phyloP scores from a whole-genome alignment of 2,113 vertebrate species.

The Urocitellus parryii region DNA sequence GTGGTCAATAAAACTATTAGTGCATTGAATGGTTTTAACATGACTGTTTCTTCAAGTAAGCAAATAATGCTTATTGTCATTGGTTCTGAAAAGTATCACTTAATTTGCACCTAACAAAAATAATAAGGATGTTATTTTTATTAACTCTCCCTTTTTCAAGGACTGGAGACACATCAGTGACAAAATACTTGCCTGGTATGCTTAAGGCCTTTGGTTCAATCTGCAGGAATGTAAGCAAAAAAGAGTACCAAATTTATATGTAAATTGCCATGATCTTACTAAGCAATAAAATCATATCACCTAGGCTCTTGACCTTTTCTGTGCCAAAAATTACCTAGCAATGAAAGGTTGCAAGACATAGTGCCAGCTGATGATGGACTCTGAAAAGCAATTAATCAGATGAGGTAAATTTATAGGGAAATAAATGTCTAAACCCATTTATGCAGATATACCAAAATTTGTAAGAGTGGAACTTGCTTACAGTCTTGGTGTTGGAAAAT shows the following conservation, averaged over 20 bases:
- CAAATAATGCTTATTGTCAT: neutral
- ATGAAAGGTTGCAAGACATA: neutral
- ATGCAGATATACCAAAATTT: neutral
- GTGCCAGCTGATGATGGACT: accelerated
- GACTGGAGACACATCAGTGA: no score
- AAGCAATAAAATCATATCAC: neutral
- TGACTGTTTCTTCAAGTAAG: neutral
- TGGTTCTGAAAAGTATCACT: neutral
- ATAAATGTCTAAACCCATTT: neutral
- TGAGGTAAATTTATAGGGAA: neutral
- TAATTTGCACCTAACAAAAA: neutral
- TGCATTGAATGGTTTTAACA: neutral
- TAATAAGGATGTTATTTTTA: neutral
- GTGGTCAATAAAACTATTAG: neutral
- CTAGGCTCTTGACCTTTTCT: neutral
- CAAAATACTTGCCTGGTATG: no score
- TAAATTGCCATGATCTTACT: neutral
- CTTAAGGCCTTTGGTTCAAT: no score
- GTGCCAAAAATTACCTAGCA: neutral
- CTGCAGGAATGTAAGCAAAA: neutral
- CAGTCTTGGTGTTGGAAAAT: accelerated
- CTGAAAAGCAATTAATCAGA: neutral
- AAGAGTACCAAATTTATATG: neutral
- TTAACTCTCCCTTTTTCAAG: neutral
- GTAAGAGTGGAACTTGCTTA: neutral